Percentiles rank a stretch among this genome's conserved stretches.
These are phyloP conservation scores for Hirtodrosophila cameraria DNA, from an alignment of 2,888 invertebrate species.

Conservation along the genomic window DNA sequence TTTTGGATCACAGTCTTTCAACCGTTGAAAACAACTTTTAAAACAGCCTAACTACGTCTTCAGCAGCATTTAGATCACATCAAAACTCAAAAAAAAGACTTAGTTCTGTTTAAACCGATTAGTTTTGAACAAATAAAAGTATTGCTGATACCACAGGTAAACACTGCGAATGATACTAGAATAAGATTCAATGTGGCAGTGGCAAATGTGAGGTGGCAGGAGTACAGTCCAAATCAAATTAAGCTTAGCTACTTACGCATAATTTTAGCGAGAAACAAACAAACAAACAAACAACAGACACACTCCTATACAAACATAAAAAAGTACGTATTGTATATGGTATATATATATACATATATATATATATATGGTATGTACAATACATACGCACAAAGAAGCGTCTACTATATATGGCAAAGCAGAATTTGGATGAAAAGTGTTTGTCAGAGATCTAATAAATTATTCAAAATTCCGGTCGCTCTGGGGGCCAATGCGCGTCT, in stretches of 20 bases:
- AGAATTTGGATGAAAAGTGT: slow-evolving; percentile 34
- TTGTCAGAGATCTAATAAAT: slow-evolving; percentile 48
- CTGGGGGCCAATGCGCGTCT: slow-evolving; percentile 3
- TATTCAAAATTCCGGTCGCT: slow-evolving; percentile 52
- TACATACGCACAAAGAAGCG: slow-evolving; percentile 14
- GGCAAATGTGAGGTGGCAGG: too few species aligned
- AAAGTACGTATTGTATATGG: too few species aligned
- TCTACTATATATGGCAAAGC: slow-evolving; percentile 13
- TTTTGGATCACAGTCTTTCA: too few species aligned
- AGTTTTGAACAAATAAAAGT: slow-evolving; percentile 8
- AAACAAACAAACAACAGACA: slow-evolving; percentile 10
- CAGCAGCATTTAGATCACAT: not conserved
- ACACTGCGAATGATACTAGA: not conserved
- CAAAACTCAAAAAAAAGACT: slow-evolving; percentile 7
- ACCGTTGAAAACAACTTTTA: too few species aligned
- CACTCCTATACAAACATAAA: not conserved
- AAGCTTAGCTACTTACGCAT: slow-evolving; percentile 40
- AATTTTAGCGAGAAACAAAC: slow-evolving; percentile 39
- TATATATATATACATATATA: not conserved
- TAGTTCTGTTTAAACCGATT: slow-evolving; percentile 4
- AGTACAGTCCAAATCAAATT: slow-evolving; percentile 31
- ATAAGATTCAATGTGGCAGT: too few species aligned
- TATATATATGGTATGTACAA: not conserved
- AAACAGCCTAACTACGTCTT: not conserved
- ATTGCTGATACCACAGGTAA: slow-evolving; percentile 17